phyloP scores from a whole-genome alignment of 1,140 invertebrate genomes.

The Caerostris extrusa region DNA sequence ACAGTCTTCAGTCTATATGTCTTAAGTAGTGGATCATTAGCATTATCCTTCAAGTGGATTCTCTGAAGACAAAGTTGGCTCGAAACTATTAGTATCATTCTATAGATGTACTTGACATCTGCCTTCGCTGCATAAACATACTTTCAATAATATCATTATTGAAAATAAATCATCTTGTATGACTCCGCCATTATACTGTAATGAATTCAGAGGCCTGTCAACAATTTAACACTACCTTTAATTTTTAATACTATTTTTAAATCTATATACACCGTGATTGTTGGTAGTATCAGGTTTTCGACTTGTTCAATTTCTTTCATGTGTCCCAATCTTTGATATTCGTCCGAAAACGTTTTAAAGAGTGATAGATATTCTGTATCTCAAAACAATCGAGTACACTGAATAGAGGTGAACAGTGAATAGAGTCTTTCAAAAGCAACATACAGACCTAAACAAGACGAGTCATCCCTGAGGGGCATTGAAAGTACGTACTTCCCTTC shows the following conservation, averaged over 20 bases:
- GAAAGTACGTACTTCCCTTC: background rate
- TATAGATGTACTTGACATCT: conserved; percentile 72
- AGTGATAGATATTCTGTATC: background rate
- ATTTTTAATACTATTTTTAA: conserved; percentile 46
- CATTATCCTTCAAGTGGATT: conserved; percentile 81
- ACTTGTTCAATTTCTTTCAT: background rate
- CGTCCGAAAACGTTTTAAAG: conserved; percentile 2
- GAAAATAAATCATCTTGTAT: conserved; percentile 64
- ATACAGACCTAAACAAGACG: background rate
- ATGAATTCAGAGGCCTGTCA: conserved; percentile 73
- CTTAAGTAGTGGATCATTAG: conserved; percentile 79
- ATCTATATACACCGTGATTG: conserved; percentile 41
- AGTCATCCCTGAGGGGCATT: background rate
- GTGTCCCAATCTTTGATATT: conserved; percentile 21
- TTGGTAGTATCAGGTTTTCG: background rate
- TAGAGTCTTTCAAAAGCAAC: conserved; percentile 43
- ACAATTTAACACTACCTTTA: conserved; percentile 72
- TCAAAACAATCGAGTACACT: background rate
- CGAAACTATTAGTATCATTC: background rate
- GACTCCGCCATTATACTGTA: conserved; percentile 54
- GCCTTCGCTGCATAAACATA: conserved; percentile 52
- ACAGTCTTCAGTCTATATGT: conserved; percentile 80
- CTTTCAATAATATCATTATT: conserved; percentile 75
- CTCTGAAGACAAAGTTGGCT: conserved; percentile 79
- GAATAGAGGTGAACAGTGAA: background rate